Evolutionary conservation across 2,888 invertebrate genomes (phyloP).

Genomic region (Trissolcus japonicus): DNA sequence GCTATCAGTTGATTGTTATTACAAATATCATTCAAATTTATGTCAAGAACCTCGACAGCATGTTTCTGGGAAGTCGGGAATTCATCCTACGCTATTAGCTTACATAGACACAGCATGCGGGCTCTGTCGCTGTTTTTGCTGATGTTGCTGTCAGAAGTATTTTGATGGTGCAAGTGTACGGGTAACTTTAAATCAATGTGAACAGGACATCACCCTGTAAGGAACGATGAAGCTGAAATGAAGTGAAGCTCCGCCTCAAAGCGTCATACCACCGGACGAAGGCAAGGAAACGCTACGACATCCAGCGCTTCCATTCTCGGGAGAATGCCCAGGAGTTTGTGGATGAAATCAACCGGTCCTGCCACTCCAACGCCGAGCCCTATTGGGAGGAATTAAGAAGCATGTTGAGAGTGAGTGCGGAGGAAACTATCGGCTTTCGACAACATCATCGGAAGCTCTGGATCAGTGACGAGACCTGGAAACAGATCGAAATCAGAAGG

Average conservation of each 20-base stretch:
- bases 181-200: no score
- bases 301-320: constrained; percentile 6
- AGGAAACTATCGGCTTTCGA: constrained; percentile 9
- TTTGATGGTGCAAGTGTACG: no score
- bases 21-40: no score
- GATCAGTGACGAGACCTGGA: constrained; percentile 16
- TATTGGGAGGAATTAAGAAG: constrained; percentile 5
- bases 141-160: no score
- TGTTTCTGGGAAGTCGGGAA: no score
- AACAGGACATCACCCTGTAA: no score
- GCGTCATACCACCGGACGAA: constrained; percentile 16
- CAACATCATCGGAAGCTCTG: constrained; percentile 15
- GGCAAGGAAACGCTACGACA: constrained; percentile 13
- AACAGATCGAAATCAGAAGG: constrained; percentile 9
- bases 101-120: no score
- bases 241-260: constrained; percentile 11
- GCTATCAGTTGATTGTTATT: no score
- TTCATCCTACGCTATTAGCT: no score
- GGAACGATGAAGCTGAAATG: no score
- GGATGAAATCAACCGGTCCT: neutral
- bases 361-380: neutral
- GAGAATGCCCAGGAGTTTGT: constrained; percentile 3
- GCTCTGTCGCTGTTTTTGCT: no score
- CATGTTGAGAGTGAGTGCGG: constrained; percentile 4
- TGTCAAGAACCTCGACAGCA: no score